Evolutionary conservation across 2,888 invertebrate genomes (phyloP), one percentile per base, ranked within the genome.

Genomic region (Stenichneumon culpator): DNA sequence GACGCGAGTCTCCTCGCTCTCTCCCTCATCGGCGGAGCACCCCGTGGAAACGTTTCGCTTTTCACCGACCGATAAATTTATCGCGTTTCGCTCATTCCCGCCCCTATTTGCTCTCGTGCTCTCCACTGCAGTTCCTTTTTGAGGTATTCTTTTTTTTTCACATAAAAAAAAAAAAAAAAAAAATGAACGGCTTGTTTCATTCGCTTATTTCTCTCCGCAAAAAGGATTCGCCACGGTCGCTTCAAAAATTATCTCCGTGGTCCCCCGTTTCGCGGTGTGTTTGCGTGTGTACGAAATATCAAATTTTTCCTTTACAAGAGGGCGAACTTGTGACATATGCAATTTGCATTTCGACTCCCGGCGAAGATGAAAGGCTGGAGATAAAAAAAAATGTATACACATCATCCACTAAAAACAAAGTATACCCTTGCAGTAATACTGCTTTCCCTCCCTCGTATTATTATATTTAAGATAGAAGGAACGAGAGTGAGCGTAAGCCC

Each of bases 271-370:
- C n/a, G 16, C 22, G 44, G n/a, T 57, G 69, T 69, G 44, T 67
- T 54, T 50, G 28, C 52, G 39, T 36, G 75, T 39, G 32, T 36
- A 32, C 69, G 54, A 70, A 70, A 72, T 74, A 74, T 83, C 54
- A 69, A 70, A 72, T 25, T 72, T 57, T 72, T 44, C 25, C 9
- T 11, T 14, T 63, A n/a, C 28, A 16, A 9, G n/a, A 32, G 39
- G 60, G 25, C 47, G 14, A 68, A 68, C 28, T 75, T 57, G 79
- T 80, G 79, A 81, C 86, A 77, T 50, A 57, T 73, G 77, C 75
- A 81, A 87, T 87, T 87, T 81, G 79, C 85, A 82, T 80, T 79
- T 54, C 52, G 77, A 36, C 68, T 65, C 72, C 65, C 63, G 70
- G 65, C 36, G 25, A 75, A 83, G 83, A 84, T 84, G 79, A 86